A percentile compares a stretch with the other conserved stretches of the same genome.
phyloP scores from a whole-genome alignment of 1,140 invertebrate species.

The Paramacrobiotus metropolitanus region DNA sequence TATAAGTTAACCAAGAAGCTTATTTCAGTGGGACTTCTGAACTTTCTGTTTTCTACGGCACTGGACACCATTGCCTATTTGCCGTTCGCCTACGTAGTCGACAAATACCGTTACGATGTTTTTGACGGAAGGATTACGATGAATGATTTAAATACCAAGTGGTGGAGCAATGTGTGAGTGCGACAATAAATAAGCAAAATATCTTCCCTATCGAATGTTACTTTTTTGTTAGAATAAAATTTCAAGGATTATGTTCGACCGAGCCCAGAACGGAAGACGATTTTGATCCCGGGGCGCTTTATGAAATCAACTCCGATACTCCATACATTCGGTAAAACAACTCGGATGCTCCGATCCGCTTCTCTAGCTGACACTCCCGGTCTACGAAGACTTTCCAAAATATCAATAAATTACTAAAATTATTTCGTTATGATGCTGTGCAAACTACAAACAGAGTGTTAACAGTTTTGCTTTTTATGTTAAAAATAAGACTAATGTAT shows the following conservation, averaged over 20 bases:
- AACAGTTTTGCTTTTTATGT: too few species aligned
- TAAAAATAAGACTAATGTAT: too few species aligned
- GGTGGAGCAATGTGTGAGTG: slow-evolving; percentile 53
- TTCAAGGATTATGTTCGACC: slow-evolving; percentile 55
- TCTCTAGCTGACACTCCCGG: too few species aligned
- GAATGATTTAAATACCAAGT: slow-evolving; percentile 49
- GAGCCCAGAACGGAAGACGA: slow-evolving; percentile 44
- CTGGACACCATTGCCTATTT: slow-evolving; percentile 35
- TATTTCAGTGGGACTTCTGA: too few species aligned
- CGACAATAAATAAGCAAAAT: too few species aligned
- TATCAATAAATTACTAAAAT: too few species aligned
- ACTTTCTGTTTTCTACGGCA: slow-evolving; percentile 22
- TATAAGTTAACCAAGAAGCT: too few species aligned
- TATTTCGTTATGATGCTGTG: too few species aligned
- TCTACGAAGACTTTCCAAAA: too few species aligned
- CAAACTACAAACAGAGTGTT: too few species aligned
- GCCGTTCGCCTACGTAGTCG: slow-evolving; percentile 61
- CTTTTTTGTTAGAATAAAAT: slow-evolving; percentile 31
- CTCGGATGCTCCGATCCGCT: too few species aligned
- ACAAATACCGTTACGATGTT: slow-evolving; percentile 66
- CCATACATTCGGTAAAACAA: slow-evolving; percentile 53
- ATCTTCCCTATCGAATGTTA: background rate
- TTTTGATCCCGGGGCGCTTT: slow-evolving; percentile 62
- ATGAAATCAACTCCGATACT: slow-evolving; percentile 50
- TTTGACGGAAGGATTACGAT: slow-evolving; percentile 44